Conservation (phyloP, 1,140 invertebrate species). For the Lucilia cuprina region DNA sequence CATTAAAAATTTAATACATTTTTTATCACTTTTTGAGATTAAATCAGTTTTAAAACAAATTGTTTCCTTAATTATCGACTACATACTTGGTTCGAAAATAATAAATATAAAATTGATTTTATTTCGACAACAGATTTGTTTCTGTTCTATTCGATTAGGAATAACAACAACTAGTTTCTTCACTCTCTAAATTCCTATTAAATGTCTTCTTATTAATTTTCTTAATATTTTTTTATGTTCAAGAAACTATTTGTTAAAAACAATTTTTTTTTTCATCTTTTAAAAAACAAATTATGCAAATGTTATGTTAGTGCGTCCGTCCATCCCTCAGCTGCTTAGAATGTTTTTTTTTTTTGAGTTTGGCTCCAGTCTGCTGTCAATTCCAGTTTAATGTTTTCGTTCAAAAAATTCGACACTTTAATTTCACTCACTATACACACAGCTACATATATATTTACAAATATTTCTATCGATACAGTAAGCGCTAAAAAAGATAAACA, state of each 20-base stretch:
- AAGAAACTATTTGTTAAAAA: neutral
- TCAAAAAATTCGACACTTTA: neutral
- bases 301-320: neutral
- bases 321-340: neutral
- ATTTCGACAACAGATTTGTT: too few relatives aligned
- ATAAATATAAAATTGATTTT: too few relatives aligned
- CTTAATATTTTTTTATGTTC: neutral
- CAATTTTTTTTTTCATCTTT: neutral
- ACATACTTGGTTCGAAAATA: too few relatives aligned
- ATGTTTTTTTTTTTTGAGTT: neutral
- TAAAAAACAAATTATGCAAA: constrained; percentile 22
- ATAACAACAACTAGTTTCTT: too few relatives aligned
- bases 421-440: neutral
- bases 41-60: too few relatives aligned
- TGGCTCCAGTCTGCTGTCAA: constrained; percentile 22
- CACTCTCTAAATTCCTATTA: neutral
- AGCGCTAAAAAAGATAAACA: neutral
- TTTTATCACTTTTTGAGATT: too few relatives aligned
- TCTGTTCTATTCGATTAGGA: too few relatives aligned
- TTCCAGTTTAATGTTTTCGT: constrained; percentile 10
- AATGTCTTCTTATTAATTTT: neutral
- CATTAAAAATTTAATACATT: too few relatives aligned
- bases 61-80: too few relatives aligned
- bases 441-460: too few relatives aligned
- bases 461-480: neutral